Percentiles rank a stretch among this genome's conserved stretches.
These are phyloP conservation scores for Anseranas semipalmata DNA, from an alignment of 2,113 vertebrate species.

Conservation along the genomic window DNA sequence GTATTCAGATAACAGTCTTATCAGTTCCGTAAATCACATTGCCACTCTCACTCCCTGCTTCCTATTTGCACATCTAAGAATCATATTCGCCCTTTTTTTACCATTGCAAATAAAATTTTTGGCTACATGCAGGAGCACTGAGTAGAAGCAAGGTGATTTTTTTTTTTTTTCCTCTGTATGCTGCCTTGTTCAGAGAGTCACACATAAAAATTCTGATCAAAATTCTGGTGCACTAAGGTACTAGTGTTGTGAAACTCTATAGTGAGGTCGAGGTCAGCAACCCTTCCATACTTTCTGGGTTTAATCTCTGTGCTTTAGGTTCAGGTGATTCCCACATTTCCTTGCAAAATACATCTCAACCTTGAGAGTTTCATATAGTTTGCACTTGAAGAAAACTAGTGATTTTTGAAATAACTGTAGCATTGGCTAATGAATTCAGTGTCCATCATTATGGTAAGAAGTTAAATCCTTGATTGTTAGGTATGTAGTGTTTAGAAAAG, in stretches of 20 bases:
- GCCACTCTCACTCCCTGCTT: neutral
- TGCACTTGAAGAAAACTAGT: neutral
- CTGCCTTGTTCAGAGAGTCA: neutral
- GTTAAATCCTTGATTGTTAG: neutral
- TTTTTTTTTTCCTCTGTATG: neutral
- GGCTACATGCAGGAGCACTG: neutral
- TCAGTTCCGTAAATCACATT: neutral
- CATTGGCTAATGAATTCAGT: neutral
- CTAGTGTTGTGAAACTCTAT: neutral
- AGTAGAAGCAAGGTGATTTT: neutral
- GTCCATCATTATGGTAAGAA: neutral
- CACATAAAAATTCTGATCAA: fast-evolving
- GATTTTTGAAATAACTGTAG: neutral
- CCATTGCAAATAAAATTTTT: neutral
- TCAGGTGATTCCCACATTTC: neutral
- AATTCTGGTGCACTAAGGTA: neutral
- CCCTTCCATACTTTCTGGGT: neutral
- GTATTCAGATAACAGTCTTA: neutral
- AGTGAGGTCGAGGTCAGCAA: neutral
- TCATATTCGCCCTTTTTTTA: neutral
- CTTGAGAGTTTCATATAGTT: neutral
- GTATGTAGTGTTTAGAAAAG: neutral
- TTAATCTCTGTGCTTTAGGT: neutral
- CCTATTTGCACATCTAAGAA: neutral
- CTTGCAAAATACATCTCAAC: neutral